Evolutionary conservation across 2,797 vertebrate genomes (phyloP).

Genomic region (Steatocranus sp.): DNA sequence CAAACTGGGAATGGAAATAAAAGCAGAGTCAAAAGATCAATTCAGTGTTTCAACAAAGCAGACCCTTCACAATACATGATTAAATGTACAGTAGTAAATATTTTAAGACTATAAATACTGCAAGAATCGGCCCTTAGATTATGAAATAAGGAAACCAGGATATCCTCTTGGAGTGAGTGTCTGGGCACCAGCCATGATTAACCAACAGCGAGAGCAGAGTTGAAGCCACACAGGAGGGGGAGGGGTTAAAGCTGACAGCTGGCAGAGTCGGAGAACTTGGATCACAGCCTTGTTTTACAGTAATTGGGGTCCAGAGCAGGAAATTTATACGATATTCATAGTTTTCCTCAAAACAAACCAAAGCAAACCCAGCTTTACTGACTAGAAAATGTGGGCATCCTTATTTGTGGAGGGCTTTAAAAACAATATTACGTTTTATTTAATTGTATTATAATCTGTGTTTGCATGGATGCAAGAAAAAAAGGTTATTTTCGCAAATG

Average conservation of each 20-base stretch:
- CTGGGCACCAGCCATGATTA: neutral
- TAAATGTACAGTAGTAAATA: neutral
- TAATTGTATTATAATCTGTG: neutral
- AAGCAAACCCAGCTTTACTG: neutral
- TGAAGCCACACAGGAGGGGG: neutral
- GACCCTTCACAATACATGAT: neutral
- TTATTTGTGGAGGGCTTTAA: neutral
- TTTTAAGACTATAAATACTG: neutral
- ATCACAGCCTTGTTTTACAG: neutral
- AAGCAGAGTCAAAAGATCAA: neutral
- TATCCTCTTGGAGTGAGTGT: neutral
- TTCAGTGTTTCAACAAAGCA: neutral
- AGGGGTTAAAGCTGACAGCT: neutral
- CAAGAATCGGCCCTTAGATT: neutral
- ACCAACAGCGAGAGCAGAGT: neutral
- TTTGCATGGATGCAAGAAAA: neutral
- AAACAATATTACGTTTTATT: neutral
- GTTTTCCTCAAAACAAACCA: neutral
- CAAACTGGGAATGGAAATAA: slow-evolving; percentile 29
- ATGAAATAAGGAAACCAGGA: neutral
- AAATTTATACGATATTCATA: neutral
- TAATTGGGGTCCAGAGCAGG: neutral
- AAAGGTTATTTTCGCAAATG: neutral
- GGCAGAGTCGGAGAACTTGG: neutral
- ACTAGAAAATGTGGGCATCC: neutral